phyloP scores from a whole-genome alignment of 2,888 invertebrate species.

The Phaedon cochleariae region DNA sequence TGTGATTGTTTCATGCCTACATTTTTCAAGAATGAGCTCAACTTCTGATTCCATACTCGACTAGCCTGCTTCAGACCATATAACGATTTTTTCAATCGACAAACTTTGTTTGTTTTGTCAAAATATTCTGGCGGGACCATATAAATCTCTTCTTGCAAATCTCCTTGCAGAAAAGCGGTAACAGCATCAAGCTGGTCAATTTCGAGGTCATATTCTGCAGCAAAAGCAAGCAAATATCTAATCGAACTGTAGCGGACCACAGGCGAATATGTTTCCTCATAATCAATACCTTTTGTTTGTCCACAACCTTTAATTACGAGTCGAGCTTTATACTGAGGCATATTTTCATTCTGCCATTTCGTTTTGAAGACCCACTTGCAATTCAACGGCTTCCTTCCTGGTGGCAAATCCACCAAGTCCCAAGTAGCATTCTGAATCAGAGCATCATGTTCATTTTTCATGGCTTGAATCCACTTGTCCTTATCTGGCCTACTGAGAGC shows the following conservation, averaged over 20 bases:
- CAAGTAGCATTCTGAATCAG: slow-evolving; percentile 7
- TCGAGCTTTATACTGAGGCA: background rate
- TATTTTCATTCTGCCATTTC: background rate
- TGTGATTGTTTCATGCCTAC: slow-evolving; percentile 9
- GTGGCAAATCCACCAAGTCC: background rate
- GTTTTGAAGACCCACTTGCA: slow-evolving; percentile 4
- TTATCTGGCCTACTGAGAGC: background rate
- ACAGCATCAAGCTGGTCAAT: slow-evolving; percentile 47
- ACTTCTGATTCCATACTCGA: slow-evolving; percentile 19
- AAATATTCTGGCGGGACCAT: slow-evolving; percentile 39
- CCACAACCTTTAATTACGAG: background rate
- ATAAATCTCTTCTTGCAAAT: slow-evolving; percentile 46
- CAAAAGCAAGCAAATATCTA: too few species aligned
- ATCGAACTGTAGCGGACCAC: too few species aligned
- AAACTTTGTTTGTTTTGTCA: slow-evolving; percentile 22
- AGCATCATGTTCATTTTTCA: slow-evolving; percentile 1
- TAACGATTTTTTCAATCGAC: slow-evolving; percentile 21
- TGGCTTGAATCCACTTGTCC: slow-evolving; percentile 1
- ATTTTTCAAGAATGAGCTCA: slow-evolving; percentile 17
- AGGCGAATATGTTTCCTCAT: too few species aligned
- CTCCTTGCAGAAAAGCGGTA: slow-evolving; percentile 48
- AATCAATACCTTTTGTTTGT: background rate
- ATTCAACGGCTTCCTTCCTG: too few species aligned
- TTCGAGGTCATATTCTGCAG: slow-evolving; percentile 39
- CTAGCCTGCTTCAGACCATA: slow-evolving; percentile 21